These are phyloP conservation scores for Sturmia bella DNA, from an alignment of 2,888 invertebrate species.

Conservation along the genomic window DNA sequence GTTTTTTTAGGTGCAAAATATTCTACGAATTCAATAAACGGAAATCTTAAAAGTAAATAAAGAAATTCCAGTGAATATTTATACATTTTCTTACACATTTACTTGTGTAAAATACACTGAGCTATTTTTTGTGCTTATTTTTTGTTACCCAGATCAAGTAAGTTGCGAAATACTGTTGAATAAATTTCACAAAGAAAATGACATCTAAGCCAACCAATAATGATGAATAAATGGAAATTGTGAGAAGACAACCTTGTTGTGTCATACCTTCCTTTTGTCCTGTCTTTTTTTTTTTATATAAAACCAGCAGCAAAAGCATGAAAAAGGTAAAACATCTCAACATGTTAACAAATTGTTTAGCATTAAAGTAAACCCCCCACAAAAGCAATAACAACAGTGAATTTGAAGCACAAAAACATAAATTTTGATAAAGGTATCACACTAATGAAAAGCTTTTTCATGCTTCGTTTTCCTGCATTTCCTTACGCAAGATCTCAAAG, in stretches of 20 bases:
- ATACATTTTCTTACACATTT: no score
- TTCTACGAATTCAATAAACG: no score
- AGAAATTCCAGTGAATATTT: no score
- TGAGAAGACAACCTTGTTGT: slow-evolving; percentile 1
- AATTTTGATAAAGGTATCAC: slow-evolving; percentile 7
- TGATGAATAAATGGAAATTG: slow-evolving; percentile 29
- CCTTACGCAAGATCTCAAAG: no score
- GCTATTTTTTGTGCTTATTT: no score
- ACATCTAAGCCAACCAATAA: slow-evolving; percentile 38
- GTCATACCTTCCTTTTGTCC: background rate
- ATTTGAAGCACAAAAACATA: background rate
- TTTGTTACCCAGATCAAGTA: no score
- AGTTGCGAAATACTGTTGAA: background rate
- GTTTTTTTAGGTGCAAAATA: no score
- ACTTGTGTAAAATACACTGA: no score
- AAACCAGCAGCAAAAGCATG: background rate
- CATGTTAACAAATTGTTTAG: slow-evolving; percentile 29
- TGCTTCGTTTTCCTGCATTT: slow-evolving; percentile 1
- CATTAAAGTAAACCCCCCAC: background rate
- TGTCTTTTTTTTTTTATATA: background rate
- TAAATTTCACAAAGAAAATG: slow-evolving; percentile 5
- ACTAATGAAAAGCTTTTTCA: slow-evolving; percentile 15
- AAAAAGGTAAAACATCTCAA: slow-evolving; percentile 15
- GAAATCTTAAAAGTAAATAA: no score
- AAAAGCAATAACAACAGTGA: background rate